Base-by-base conservation (phyloP, 2,888 invertebrate genomes). In the Agelastica alni region DNA sequence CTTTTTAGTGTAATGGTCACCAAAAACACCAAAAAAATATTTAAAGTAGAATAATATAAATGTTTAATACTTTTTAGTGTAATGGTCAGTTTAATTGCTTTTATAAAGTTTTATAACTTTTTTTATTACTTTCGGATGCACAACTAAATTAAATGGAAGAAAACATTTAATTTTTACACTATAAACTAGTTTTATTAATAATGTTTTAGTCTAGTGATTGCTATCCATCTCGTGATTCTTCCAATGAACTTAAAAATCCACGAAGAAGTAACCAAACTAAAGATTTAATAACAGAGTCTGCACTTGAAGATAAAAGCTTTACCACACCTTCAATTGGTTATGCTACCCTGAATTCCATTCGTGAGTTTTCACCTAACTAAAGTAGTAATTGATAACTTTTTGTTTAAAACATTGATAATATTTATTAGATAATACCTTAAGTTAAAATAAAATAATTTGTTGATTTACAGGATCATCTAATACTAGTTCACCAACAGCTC, bases 401-500 rank as follows among this genome's bases (percentile, higher is more conserved):
- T 12, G 12, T 12, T 30, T 31, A 12, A 12, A 31, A 2, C 12
- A 2, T 31, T 31, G 7, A 28, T 28, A 28, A 28, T 28, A 28
- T 2, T 9, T 1, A 28, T 9, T 6, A 5, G 2, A 9, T 28
- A 28, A n/a, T 28, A 9, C 28, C n/a, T 32, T 32, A 7, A 32
- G 13, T 14, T 32, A 13, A 12, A 32, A 13, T 13, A 28, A 28
- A 28, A 28, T 39, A 3, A 18, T 14, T 16, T 30, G 1, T 28
- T 42, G n/a, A n/a, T 3, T 20, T 17, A 7, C 32, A 44, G 41
- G 43, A 22, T 47, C 73, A 9, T 68, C 72, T 20, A 69, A 68
- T 39, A 68, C 70, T 49, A 73, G 73, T 59, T 71, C 71, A 16
- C 70, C 75, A 43, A 70, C 67, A 39, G 74, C 76, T 7, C 69